Conservation (phyloP, 2,888 invertebrate species). For the Perdita meconis region DNA sequence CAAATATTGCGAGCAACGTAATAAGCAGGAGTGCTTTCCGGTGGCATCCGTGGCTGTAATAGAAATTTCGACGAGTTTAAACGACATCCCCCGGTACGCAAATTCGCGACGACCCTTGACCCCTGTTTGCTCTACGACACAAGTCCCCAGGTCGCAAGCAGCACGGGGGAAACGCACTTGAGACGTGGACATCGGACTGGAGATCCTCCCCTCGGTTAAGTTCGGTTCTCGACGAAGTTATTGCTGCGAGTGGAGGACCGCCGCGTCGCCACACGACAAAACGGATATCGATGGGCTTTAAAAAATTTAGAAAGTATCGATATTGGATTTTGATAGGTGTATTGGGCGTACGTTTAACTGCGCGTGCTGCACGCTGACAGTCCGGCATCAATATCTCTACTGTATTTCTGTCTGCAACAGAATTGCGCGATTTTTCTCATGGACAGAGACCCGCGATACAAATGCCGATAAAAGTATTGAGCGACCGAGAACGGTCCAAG, state of each 20-base stretch:
- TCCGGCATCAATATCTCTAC: constrained; percentile 50
- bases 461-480: constrained; percentile 41
- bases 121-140: constrained; percentile 21
- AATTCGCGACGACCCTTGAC: constrained; percentile 21
- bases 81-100: constrained; percentile 25
- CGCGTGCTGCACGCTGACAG: constrained; percentile 45
- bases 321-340: constrained; percentile 54
- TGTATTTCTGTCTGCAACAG: constrained; percentile 51
- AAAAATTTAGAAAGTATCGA: constrained; percentile 54
- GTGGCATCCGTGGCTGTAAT: constrained; percentile 45
- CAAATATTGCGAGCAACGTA: constrained; percentile 66
- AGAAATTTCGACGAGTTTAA: constrained; percentile 56
- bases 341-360: constrained; percentile 53
- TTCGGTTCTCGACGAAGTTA: constrained; percentile 24
- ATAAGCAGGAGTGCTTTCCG: constrained; percentile 63
- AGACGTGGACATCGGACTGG: constrained; percentile 6
- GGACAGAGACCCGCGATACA: constrained; percentile 20
- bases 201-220: background rate
- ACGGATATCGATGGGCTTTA: constrained; percentile 42
- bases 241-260: constrained; percentile 2
- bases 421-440: constrained; percentile 46
- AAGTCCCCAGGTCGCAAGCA: background rate
- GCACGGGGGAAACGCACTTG: background rate
- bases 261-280: constrained; percentile 10
- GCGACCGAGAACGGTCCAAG: background rate